Conservation (phyloP, 2,888 invertebrate species). For the Dione juno region DNA sequence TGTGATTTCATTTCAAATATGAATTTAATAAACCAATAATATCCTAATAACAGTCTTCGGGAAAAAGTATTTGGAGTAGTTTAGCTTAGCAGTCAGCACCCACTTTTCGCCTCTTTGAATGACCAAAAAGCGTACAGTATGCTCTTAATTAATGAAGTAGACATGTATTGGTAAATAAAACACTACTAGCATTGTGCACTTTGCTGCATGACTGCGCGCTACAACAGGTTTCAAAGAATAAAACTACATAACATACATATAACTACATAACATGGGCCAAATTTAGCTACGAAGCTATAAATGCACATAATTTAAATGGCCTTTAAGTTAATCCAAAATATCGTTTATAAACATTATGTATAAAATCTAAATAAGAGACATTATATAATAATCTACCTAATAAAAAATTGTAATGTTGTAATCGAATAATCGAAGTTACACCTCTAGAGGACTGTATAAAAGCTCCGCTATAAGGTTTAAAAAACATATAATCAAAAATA, state of each 20-base stretch:
- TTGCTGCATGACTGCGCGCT: constrained; percentile 63
- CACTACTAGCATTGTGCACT: constrained; percentile 38
- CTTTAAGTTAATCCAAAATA: neutral
- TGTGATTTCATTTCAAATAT: neutral
- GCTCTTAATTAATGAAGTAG: constrained; percentile 11
- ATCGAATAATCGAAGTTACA: no score
- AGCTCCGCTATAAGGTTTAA: neutral
- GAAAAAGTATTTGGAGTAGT: neutral
- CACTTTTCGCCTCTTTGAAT: neutral
- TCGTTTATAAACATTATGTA: neutral
- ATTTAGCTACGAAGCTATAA: neutral
- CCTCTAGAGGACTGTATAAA: no score
- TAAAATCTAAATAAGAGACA: no score
- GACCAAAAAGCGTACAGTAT: neutral
- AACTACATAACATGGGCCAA: constrained; percentile 21
- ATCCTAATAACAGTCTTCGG: no score
- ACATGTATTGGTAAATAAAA: constrained; percentile 23
- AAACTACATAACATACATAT: constrained; percentile 36
- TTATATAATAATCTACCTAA: no score
- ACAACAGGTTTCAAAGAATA: constrained; percentile 58
- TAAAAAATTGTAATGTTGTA: no score
- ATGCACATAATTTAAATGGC: neutral
- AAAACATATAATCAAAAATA: neutral
- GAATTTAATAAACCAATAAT: neutral
- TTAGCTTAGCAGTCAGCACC: neutral